Percentiles rank a stretch among this genome's conserved stretches.
Evolutionary conservation across 64 coral and sea anemone species (phyloP).

Genomic region (Pocillopora damicornis): DNA sequence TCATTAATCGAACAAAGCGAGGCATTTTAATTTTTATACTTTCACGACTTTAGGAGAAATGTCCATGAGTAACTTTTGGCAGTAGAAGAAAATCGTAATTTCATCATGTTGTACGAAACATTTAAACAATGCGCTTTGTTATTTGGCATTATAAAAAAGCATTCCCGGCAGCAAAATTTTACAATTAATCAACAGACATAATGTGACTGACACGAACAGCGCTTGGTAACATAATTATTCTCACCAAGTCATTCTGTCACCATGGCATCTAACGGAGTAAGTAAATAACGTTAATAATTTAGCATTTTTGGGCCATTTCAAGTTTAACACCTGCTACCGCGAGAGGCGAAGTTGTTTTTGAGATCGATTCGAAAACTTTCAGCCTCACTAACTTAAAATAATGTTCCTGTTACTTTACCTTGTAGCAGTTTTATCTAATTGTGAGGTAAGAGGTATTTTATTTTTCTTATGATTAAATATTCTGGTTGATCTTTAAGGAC

Average conservation of each 20-base stretch:
- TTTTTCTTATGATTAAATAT: background rate
- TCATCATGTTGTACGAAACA: too few relatives aligned
- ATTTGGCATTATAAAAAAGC: too few relatives aligned
- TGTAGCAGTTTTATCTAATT: background rate
- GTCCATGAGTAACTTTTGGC: too few relatives aligned
- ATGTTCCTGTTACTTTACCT: background rate
- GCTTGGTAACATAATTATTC: background rate
- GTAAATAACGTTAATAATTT: conserved; percentile 36
- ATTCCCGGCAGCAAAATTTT: background rate
- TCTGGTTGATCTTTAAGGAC: background rate
- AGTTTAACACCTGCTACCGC: background rate
- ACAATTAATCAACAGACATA: background rate
- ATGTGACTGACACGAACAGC: background rate
- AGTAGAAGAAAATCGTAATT: too few relatives aligned
- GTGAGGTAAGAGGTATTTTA: conserved; percentile 6
- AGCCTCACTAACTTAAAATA: background rate
- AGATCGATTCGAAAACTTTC: background rate
- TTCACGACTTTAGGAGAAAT: too few relatives aligned
- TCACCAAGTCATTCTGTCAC: background rate
- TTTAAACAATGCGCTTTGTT: too few relatives aligned
- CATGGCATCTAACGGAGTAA: conserved; percentile 8
- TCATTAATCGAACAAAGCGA: too few relatives aligned
- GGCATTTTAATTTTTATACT: too few relatives aligned
- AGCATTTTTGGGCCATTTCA: conserved; percentile 28
- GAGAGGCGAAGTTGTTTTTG: background rate